Evolutionary conservation across 2,797 vertebrate species (phyloP).

Genomic region (Danio aesculapii): DNA sequence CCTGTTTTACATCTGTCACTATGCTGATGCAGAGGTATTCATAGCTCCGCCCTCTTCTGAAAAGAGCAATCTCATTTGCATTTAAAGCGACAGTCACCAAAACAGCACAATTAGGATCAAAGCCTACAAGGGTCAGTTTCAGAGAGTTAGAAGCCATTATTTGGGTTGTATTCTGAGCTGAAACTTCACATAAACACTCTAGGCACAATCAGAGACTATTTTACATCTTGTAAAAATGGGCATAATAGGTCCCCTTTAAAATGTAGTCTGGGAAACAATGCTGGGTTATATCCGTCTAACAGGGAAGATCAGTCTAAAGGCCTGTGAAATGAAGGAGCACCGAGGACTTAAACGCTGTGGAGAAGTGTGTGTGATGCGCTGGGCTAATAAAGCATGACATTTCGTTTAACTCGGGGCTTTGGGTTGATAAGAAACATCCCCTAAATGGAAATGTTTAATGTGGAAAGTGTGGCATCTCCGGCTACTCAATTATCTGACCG

Average conservation of each 20-base stretch:
- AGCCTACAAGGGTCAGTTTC: too few relatives aligned
- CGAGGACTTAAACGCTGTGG: slow-evolving; percentile 5
- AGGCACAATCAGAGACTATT: too few relatives aligned
- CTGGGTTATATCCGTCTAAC: slow-evolving; percentile 5
- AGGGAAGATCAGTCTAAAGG: slow-evolving; percentile 24
- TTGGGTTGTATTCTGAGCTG: too few relatives aligned
- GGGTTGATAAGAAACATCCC: slow-evolving; percentile 1
- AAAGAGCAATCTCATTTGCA: too few relatives aligned
- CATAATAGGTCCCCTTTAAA: not conserved
- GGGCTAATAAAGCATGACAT: slow-evolving; percentile 46
- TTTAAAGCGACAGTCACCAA: too few relatives aligned
- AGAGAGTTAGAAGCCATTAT: too few relatives aligned
- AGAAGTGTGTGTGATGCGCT: slow-evolving; percentile 9
- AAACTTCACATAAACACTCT: too few relatives aligned
- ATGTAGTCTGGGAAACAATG: slow-evolving; percentile 19
- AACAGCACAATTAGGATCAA: too few relatives aligned
- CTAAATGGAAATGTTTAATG: slow-evolving; percentile 35
- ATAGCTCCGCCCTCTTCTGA: too few relatives aligned
- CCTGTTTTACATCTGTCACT: too few relatives aligned
- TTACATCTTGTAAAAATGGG: too few relatives aligned
- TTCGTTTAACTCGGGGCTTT: slow-evolving; percentile 35
- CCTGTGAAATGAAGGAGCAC: not conserved
- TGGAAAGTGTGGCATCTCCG: not conserved
- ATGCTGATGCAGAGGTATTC: too few relatives aligned
- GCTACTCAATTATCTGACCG: slow-evolving; percentile 24